Percentiles rank a stretch among this genome's conserved stretches.
Conservation (phyloP, 2,113 vertebrate species). For the Planiliza haematocheilus region DNA sequence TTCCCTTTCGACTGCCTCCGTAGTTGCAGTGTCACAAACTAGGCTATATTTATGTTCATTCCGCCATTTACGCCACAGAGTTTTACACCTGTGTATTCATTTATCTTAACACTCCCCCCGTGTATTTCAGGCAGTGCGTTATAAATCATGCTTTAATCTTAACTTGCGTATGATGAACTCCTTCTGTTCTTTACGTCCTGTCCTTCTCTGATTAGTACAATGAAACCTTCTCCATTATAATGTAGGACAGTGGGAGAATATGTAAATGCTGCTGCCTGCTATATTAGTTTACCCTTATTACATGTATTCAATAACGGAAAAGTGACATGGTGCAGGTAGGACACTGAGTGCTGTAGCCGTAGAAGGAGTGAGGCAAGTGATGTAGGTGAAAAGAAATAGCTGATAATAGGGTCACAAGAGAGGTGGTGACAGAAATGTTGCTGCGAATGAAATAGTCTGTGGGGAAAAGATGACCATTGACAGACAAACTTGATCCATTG, state of each 20-base stretch:
- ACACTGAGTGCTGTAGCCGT: slow-evolving; percentile 1
- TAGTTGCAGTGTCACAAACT: slow-evolving; percentile 11
- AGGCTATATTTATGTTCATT: slow-evolving; percentile 14
- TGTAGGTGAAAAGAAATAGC: slow-evolving; percentile 4
- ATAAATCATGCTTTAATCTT: slow-evolving; percentile 13
- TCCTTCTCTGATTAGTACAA: slow-evolving; percentile 19
- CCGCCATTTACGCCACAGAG: neutral
- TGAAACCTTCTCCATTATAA: slow-evolving; percentile 3
- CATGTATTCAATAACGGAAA: slow-evolving; percentile 1
- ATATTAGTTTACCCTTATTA: neutral
- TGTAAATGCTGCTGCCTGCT: slow-evolving; percentile 12
- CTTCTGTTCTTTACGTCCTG: slow-evolving; percentile 3
- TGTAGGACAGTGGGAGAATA: slow-evolving; percentile 1
- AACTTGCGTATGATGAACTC: slow-evolving; percentile 3
- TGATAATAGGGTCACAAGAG: slow-evolving; percentile 24
- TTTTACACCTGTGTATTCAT: neutral
- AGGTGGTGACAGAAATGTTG: slow-evolving; percentile 36
- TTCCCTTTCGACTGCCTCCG: slow-evolving; percentile 26
- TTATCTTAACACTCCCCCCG: neutral
- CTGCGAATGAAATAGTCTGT: slow-evolving; percentile 10
- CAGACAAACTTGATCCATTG: slow-evolving; percentile 15
- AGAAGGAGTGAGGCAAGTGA: neutral
- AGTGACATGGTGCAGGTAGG: neutral
- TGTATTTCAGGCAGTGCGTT: slow-evolving; percentile 1
- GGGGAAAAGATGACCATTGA: slow-evolving; percentile 12